Percentiles rank a stretch among this genome's conserved stretches.
phyloP scores from a whole-genome alignment of 2,113 vertebrate genomes.

The Notarius quadriscutis region DNA sequence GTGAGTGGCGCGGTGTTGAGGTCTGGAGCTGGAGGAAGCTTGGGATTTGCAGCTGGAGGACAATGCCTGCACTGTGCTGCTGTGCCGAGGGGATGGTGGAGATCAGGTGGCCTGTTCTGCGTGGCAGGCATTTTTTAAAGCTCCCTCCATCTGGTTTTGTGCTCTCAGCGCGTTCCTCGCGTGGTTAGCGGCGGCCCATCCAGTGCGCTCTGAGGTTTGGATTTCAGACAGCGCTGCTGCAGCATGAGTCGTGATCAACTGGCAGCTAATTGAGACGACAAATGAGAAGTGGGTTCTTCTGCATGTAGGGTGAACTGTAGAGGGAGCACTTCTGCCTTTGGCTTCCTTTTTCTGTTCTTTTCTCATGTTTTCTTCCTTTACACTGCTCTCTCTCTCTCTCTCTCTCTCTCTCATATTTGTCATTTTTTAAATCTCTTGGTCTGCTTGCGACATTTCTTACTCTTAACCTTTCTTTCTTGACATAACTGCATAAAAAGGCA shows the following conservation, averaged over 20 bases:
- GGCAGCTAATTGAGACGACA: conserved; percentile 59
- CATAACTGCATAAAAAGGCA: not conserved
- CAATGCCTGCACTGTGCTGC: conserved; percentile 88
- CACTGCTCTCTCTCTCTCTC: not conserved
- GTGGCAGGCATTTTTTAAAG: conserved; percentile 77
- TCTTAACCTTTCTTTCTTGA: not conserved
- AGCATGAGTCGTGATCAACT: conserved; percentile 51
- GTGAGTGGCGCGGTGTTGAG: not conserved
- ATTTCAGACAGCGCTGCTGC: conserved; percentile 43
- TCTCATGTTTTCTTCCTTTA: not conserved
- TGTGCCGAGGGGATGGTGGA: conserved; percentile 72
- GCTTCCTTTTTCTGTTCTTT: not conserved
- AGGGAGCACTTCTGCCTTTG: conserved; percentile 28
- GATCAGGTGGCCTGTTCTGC: conserved; percentile 83
- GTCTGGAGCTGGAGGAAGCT: conserved; percentile 80
- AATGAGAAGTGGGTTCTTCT: conserved; percentile 33
- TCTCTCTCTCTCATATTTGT: not conserved
- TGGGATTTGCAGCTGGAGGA: conserved; percentile 77
- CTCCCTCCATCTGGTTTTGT: conserved; percentile 70
- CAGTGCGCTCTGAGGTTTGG: conserved; percentile 40
- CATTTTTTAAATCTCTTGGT: not conserved
- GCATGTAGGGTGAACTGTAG: not conserved
- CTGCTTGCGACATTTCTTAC: not conserved
- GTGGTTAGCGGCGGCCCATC: conserved; percentile 45
- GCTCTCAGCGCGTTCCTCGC: conserved; percentile 64